Base-by-base conservation (phyloP, 2,797 vertebrate species). In the Novumbra hubbsi region DNA sequence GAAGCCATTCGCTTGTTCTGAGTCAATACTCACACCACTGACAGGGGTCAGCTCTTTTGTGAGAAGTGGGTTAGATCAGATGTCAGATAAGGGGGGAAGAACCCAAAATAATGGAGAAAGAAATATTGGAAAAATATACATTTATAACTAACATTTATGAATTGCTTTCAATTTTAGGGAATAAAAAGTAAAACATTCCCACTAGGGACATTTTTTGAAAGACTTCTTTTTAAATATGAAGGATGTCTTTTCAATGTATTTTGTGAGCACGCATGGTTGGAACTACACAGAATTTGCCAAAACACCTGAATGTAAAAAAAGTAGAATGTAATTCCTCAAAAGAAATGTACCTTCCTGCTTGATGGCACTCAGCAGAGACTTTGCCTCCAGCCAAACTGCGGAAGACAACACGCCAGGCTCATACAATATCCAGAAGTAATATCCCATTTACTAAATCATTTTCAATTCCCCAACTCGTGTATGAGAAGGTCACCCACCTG, bases 331-430 rank as follows among this genome's bases (percentile, higher is more conserved):
- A 64, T 11, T 16, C 30, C 0, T 4, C 27, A 27, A 30, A 3
- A 8, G 15, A 15, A 32, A 17, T 65, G 8, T 24, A 94, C 93
- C 92, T 78, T 93, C 92, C 64, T 89, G 87, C 75, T 84, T 75
- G n/a, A 94, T 84, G 70, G 70, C 1, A 19, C 69, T 86, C 73
- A 92, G 75, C 78, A 95, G 71, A 0, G 93, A 93, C 72, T 93
- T 93, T 32, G 91, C 89, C 60, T 92, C 91, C 68, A 89, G 70
- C 1, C 86, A 76, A 27, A 85, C 94, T 94, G 75, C 0, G 82
- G 73, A 48, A 76, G 21, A 4, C 67, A 21, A 21, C 17, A 76
- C 19, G 4, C 76, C 1, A 74, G 5, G 15, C 15, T 15, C 8
- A 21, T 30, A n/a, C 32, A 45, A 24, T 55, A 21, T 41, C 11